Percentiles rank a stretch among this genome's conserved stretches.
phyloP scores from a whole-genome alignment of 1,140 invertebrate genomes.

The Heliconius congener region DNA sequence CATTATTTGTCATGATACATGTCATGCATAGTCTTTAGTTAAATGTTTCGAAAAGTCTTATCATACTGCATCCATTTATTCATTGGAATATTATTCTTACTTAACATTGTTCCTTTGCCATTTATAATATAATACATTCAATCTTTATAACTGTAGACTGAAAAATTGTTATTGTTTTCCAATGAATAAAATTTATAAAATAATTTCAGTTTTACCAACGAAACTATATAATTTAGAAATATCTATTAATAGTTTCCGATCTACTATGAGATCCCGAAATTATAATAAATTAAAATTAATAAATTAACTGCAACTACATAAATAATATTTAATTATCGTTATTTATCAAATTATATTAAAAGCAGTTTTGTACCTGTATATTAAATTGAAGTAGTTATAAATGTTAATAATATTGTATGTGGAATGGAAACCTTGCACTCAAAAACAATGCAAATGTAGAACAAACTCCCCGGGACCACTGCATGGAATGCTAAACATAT shows the following conservation, averaged over 20 bases:
- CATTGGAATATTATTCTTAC: slow-evolving; percentile 34
- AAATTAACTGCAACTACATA: not conserved
- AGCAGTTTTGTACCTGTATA: not conserved
- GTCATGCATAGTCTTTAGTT: slow-evolving; percentile 26
- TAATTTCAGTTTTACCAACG: slow-evolving; percentile 27
- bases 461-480: slow-evolving; percentile 29
- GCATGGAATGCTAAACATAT: slow-evolving; percentile 29
- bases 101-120: not conserved
- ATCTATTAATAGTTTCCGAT: not conserved
- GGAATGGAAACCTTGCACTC: slow-evolving; percentile 23
- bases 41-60: slow-evolving; percentile 1
- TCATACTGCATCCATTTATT: slow-evolving; percentile 34
- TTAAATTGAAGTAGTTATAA: not conserved
- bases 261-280: not conserved
- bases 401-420: slow-evolving; percentile 21
- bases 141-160: not conserved
- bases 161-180: slow-evolving; percentile 24
- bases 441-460: slow-evolving; percentile 17
- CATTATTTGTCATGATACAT: slow-evolving; percentile 23
- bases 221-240: not conserved
- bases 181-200: slow-evolving; percentile 29
- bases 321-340: not conserved
- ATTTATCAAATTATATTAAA: not conserved
- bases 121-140: not conserved
- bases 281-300: not conserved